Conservation (phyloP, 2,113 vertebrate species). For the Acrocephalus arundinaceus region DNA sequence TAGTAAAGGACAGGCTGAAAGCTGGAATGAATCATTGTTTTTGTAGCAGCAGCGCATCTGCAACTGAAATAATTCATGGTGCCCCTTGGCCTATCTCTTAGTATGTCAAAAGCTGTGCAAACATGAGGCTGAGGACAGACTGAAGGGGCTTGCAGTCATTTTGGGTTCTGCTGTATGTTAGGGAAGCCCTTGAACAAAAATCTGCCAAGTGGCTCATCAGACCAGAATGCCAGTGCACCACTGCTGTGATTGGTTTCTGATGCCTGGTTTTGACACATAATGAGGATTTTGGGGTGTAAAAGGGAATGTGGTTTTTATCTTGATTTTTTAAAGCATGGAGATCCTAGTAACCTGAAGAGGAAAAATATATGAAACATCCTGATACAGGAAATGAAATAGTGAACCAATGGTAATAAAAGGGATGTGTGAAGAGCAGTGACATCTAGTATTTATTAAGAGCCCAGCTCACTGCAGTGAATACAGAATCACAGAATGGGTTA, state of each 20-base stretch:
- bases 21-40: not conserved
- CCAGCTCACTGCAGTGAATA: not conserved
- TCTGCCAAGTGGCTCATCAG: not conserved
- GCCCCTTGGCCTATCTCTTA: not conserved
- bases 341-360: not conserved
- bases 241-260: not conserved
- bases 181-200: not conserved
- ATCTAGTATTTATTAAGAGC: not conserved
- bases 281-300: not conserved
- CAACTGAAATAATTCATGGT: not conserved
- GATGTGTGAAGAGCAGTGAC: not conserved
- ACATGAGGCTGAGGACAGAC: not conserved
- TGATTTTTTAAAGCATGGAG: not conserved
- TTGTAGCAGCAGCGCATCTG: not conserved
- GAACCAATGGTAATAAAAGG: not conserved
- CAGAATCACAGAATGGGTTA: not conserved
- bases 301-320: not conserved
- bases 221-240: not conserved
- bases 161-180: not conserved
- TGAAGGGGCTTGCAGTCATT: not conserved
- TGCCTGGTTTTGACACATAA: not conserved
- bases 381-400: not conserved
- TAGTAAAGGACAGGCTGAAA: not conserved
- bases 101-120: slow-evolving; percentile 1
- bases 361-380: not conserved